Evolutionary conservation across 2,797 vertebrate genomes (phyloP).

Genomic region (Helicolenus hilgendorfi): DNA sequence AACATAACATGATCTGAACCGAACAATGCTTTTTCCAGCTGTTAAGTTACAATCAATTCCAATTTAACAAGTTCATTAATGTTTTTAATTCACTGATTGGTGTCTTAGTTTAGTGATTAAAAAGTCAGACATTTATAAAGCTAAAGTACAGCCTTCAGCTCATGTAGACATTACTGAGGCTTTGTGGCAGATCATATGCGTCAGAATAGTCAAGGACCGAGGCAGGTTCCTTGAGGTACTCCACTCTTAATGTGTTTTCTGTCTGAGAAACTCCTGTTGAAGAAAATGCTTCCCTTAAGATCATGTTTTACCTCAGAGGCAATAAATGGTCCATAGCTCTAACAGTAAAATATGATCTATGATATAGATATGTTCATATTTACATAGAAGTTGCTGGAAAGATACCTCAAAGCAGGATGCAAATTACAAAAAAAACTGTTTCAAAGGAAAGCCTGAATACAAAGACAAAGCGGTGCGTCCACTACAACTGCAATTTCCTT

Average conservation of each 20-base stretch:
- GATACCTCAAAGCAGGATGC: slow-evolving; percentile 6
- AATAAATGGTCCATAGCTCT: background rate
- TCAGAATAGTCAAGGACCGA: background rate
- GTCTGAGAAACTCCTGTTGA: background rate
- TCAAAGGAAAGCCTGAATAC: background rate
- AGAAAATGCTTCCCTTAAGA: background rate
- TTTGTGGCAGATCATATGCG: background rate
- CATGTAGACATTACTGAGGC: background rate
- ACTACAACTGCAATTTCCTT: background rate
- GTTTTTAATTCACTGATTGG: background rate
- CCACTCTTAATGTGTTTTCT: background rate
- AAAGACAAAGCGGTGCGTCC: background rate
- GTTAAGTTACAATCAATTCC: background rate
- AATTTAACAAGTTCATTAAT: background rate
- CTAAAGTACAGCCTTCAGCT: background rate
- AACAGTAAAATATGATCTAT: background rate
- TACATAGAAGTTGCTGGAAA: background rate
- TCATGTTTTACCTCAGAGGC: background rate
- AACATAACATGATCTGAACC: background rate
- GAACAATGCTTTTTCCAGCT: background rate
- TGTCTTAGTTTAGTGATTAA: background rate
- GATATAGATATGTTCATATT: background rate
- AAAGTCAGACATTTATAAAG: background rate
- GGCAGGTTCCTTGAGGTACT: background rate
- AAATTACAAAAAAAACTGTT: background rate